Conservation (phyloP, 2,797 vertebrate genomes). For the Melanotaenia trifasciata region DNA sequence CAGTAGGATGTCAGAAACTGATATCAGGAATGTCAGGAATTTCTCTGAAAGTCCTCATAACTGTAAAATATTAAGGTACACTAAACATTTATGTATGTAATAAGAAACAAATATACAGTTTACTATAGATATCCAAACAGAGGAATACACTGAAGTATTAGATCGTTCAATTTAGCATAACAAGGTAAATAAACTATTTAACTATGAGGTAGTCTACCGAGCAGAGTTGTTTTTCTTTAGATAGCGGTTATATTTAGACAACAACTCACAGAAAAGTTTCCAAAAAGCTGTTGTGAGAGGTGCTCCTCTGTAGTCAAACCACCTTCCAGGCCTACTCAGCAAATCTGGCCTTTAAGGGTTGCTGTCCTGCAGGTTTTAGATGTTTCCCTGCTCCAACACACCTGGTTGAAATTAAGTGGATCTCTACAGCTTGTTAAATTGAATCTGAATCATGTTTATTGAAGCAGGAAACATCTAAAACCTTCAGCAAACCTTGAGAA, state of each 20-base stretch:
- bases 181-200: background rate
- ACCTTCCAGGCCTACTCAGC: too few relatives aligned
- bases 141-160: background rate
- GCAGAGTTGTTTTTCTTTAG: background rate
- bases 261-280: background rate
- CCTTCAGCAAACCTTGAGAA: too few relatives aligned
- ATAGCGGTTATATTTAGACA: background rate
- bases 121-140: background rate
- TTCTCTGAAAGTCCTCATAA: background rate
- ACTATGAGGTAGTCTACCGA: background rate
- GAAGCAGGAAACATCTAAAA: too few relatives aligned
- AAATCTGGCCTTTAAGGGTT: too few relatives aligned
- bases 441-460: too few relatives aligned
- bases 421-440: too few relatives aligned
- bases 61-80: background rate
- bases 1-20: conserved; percentile 6
- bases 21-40: conserved; percentile 29
- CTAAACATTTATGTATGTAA: background rate
- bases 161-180: background rate
- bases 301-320: too few relatives aligned
- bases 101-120: background rate
- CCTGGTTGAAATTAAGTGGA: too few relatives aligned
- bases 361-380: too few relatives aligned
- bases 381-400: too few relatives aligned
- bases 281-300: background rate